A percentile compares a stretch with the other conserved stretches of the same genome.
These are phyloP conservation scores for Epinotia demarniana DNA, from an alignment of 2,888 invertebrate species.

Conservation along the genomic window DNA sequence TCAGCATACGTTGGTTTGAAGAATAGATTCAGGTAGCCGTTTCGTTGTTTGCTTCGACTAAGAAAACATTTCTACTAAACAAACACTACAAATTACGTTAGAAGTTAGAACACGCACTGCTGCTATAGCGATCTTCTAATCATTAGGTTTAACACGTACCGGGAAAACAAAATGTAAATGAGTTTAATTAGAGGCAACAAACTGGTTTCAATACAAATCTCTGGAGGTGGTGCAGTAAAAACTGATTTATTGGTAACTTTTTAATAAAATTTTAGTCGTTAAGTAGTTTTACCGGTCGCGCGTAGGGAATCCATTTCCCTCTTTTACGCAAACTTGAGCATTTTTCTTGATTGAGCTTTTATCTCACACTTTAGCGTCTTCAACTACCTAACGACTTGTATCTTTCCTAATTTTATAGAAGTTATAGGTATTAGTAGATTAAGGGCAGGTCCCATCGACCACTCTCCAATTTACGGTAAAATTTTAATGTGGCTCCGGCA, in stretches of 20 bases:
- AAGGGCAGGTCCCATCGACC: too few relatives aligned
- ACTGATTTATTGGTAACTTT: slow-evolving; percentile 25
- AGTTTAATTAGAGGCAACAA: slow-evolving; percentile 50
- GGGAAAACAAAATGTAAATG: slow-evolving; percentile 52
- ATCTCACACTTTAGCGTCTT: background rate
- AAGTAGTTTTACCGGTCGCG: slow-evolving; percentile 17
- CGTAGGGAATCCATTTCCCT: slow-evolving; percentile 16
- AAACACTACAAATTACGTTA: slow-evolving; percentile 55
- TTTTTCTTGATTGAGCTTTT: background rate
- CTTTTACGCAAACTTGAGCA: slow-evolving; percentile 45
- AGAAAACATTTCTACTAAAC: slow-evolving; percentile 62
- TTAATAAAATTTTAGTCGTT: slow-evolving; percentile 29
- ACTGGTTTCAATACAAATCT: slow-evolving; percentile 35
- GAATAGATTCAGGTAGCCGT: slow-evolving; percentile 57
- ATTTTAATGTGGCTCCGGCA: too few relatives aligned
- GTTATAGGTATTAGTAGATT: too few relatives aligned
- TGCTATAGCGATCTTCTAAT: slow-evolving; percentile 52
- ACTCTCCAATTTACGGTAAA: too few relatives aligned
- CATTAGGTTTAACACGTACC: slow-evolving; percentile 53
- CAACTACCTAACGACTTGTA: too few relatives aligned
- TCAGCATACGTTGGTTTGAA: slow-evolving; percentile 40
- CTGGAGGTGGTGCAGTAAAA: slow-evolving; percentile 22
- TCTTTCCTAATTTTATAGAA: too few relatives aligned
- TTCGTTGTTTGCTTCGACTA: slow-evolving; percentile 56
- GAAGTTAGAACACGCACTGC: slow-evolving; percentile 44